Base-by-base conservation (phyloP, 2,113 vertebrate species). In the Cyprinodon brontotheroides region DNA sequence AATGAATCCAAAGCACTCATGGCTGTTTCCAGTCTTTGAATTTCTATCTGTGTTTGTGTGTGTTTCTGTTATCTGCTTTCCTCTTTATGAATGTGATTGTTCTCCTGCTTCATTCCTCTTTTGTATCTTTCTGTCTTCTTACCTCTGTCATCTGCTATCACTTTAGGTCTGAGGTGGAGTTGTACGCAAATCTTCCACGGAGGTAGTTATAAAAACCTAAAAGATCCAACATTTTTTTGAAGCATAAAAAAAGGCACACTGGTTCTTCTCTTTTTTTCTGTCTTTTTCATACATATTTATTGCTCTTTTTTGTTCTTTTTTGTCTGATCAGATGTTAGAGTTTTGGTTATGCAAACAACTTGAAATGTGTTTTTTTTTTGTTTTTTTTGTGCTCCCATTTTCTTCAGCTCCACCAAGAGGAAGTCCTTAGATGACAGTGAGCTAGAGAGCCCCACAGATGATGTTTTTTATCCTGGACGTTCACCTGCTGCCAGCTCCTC, bases 401-500 rank as follows among this genome's bases (percentile, higher is more conserved):
- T 22, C 11, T 65, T 57, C 89, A 97, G 96, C 86, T 95, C 95
- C 89, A 96, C 93, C 88, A 97, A 97, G 93, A 95, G 96, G 88
- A 97, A 97, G 91, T 96, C 96, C 64, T 93, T 96, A 80, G 96
- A 97, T 36, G 96, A 96, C 93, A 96, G 95, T 8, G 96, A 96
- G 91, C 93, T 97, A 93, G 96, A 97, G 89, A 96, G 96, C 78
- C 96, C 96, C 0, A 96, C 96, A 12, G 96, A 97, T 20, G 96
- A 96, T 22, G 96, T 96, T 72, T 97, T 97, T 92, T 97, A 96
- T 74, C 95, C 96, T 13, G 95, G 96, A 80, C 94, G 96, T 75
- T 97, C 96, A 12, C 96, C 96, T 3, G 96, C 96, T 9, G 95
- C 96, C 74, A 95, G 96, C 89, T 96, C 96, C 83, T 96, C 96